These are phyloP conservation scores for Pristionchus maxplancki DNA, from an alignment of 2,888 invertebrate genomes.

Conservation along the genomic window DNA sequence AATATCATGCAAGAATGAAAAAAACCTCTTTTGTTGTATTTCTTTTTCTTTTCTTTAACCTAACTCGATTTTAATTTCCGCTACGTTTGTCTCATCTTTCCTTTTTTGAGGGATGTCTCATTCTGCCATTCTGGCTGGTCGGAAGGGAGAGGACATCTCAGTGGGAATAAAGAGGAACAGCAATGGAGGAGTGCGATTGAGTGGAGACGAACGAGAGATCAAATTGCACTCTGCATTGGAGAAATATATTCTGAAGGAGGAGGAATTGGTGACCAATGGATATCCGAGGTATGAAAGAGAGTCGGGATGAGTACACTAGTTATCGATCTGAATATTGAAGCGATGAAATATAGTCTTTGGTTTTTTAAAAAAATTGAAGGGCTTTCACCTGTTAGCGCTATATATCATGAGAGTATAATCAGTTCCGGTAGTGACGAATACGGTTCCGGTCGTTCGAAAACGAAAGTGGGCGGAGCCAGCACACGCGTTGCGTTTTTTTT, in stretches of 20 bases:
- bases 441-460: no score
- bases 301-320: no score
- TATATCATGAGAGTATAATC: no score
- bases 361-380: no score
- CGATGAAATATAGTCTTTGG: no score
- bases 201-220: conserved; percentile 23
- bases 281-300: conserved; percentile 49
- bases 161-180: conserved; percentile 45
- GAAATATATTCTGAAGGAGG: conserved; percentile 60
- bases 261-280: conserved; percentile 59
- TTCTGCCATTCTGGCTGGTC: conserved; percentile 46
- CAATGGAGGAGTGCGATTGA: neutral
- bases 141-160: conserved; percentile 33
- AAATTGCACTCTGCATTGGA: conserved; percentile 59
- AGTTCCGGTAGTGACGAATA: no score
- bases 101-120: conserved; percentile 47
- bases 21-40: neutral
- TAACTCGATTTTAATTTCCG: neutral
- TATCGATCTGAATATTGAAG: no score
- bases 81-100: neutral
- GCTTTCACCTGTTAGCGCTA: no score
- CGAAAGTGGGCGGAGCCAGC: no score
- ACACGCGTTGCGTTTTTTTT: no score
- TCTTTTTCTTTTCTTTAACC: neutral
- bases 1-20: neutral